Evolutionary conservation across 2,888 invertebrate species (phyloP), one percentile per base, ranked within the genome.

Genomic region (Monopis laevigella): DNA sequence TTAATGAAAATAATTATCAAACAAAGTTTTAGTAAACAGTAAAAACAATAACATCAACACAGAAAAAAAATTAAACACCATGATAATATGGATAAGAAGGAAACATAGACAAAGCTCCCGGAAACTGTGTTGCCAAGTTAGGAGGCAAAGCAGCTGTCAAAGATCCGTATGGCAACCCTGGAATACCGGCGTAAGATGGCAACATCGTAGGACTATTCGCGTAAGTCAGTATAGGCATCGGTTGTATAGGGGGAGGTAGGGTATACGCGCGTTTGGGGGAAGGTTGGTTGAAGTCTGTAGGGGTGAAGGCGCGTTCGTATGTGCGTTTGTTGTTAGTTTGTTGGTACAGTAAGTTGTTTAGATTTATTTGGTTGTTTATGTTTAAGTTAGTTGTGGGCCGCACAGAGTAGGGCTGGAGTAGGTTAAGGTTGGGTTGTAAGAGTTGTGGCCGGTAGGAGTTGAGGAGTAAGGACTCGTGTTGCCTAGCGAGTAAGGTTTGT

Each of bases 291-390:
- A 21, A 6, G 13, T 40, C 49, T 1, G 67, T 78, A 8, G 82
- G 82, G 1, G 86, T 82, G 54, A 90, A 90, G 1, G 90, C 89
- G 54, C 85, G 85, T 29, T 90, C 90, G 71, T 89, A 90, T 1
- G 84, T 83, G 2, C 90, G 78, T 61, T 90, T 90, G 46, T 87
- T n/a, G n/a, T n/a, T n/a, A n/a, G 65, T 47, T 44, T n/a, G n/a
- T n/a, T n/a, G n/a, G n/a, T n/a, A n/a, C n/a, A n/a, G n/a, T n/a
- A n/a, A n/a, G n/a, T n/a, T n/a, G n/a, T n/a, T n/a, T n/a, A n/a
- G n/a, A n/a, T n/a, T n/a, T n/a, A n/a, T n/a, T n/a, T n/a, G n/a
- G n/a, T n/a, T n/a, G n/a, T n/a, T n/a, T n/a, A n/a, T n/a, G n/a
- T n/a, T n/a, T n/a, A n/a, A n/a, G n/a, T n/a, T n/a, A n/a, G 62